A percentile compares a stretch with the other conserved stretches of the same genome.
These are phyloP conservation scores for Actenoides lindsayi DNA, from an alignment of 2,113 vertebrate species.

Conservation along the genomic window DNA sequence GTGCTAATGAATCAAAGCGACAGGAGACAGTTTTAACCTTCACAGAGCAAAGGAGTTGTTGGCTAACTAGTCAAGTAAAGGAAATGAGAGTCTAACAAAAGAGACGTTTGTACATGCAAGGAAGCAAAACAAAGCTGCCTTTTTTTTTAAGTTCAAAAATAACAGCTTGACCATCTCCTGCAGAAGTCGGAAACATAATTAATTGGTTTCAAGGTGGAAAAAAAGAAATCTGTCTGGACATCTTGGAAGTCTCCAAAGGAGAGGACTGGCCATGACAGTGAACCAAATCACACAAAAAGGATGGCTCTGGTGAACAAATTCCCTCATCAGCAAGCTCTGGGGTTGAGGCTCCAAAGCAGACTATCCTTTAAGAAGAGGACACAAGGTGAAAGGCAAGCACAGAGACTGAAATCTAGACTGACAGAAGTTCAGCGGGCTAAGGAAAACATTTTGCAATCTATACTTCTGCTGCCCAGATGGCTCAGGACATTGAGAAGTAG, in stretches of 20 bases:
- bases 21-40: conserved; percentile 44
- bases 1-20: conserved; percentile 54
- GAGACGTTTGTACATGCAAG: background rate
- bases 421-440: conserved; percentile 29
- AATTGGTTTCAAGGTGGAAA: background rate
- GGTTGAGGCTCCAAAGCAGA: background rate
- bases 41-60: background rate
- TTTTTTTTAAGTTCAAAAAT: background rate
- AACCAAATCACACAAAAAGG: background rate
- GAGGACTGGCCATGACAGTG: background rate
- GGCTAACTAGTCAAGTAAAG: background rate
- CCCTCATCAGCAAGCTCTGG: background rate
- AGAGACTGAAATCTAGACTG: background rate
- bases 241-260: background rate
- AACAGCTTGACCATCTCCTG: background rate
- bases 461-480: conserved; percentile 21
- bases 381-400: background rate
- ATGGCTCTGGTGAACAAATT: background rate
- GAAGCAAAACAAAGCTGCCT: background rate
- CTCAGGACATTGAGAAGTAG: background rate
- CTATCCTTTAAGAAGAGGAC: background rate
- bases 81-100: background rate
- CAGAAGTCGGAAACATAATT: background rate
- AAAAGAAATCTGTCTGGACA: background rate
- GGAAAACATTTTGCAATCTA: background rate